Evolutionary conservation across 1,140 invertebrate genomes (phyloP).

Genomic region (Temnothorax longispinosus): DNA sequence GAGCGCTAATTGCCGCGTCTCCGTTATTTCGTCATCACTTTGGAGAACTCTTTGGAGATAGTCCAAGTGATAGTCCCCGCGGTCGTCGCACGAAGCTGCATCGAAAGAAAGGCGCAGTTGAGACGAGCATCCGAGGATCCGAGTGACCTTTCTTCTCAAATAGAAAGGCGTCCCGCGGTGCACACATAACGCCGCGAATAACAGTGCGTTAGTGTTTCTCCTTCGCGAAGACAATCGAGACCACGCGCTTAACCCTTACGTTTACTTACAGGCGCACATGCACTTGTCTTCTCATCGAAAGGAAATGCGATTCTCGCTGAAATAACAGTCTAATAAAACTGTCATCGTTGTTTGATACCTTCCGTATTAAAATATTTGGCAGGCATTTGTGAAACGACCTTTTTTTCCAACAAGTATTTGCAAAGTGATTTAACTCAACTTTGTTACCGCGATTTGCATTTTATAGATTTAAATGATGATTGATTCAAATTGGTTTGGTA

Average conservation of each 20-base stretch:
- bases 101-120: slow-evolving; percentile 34
- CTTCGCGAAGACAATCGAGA: slow-evolving; percentile 23
- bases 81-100: not conserved
- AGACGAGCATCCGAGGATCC: slow-evolving; percentile 9
- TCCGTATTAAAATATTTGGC: not conserved
- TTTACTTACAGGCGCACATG: not conserved
- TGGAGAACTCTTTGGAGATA: slow-evolving; percentile 30
- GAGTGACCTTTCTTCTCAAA: slow-evolving; percentile 68
- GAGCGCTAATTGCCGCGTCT: slow-evolving; percentile 17
- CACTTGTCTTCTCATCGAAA: not conserved
- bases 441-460: not conserved
- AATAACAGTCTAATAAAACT: not conserved
- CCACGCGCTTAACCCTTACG: slow-evolving; percentile 3
- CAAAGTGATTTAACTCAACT: not conserved
- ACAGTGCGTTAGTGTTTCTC: slow-evolving; percentile 49
- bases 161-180: slow-evolving; percentile 58
- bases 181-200: slow-evolving; percentile 16
- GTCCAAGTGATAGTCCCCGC: not conserved
- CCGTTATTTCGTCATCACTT: slow-evolving; percentile 7
- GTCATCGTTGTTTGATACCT: not conserved
- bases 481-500: not conserved
- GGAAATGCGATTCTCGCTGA: not conserved
- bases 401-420: not conserved
- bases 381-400: not conserved
- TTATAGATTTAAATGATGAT: not conserved